Evolutionary conservation across 2,888 invertebrate species (phyloP).

Genomic region (Meghimatium bilineatum): DNA sequence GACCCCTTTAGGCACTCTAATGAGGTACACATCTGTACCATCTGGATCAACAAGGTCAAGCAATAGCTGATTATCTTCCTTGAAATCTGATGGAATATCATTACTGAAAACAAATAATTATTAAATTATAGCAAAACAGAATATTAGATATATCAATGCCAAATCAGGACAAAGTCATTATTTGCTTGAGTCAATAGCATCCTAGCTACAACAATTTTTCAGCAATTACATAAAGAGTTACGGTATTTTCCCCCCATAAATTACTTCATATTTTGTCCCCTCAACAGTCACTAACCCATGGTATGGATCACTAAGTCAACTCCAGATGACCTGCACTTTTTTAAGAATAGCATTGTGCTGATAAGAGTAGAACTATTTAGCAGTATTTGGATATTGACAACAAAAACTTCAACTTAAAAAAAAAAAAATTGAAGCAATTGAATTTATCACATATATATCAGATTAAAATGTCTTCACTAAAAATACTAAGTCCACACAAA

Average conservation of each 20-base stretch:
- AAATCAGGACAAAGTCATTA: not conserved
- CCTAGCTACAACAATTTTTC: not conserved
- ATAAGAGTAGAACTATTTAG: too few relatives aligned
- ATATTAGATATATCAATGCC: not conserved
- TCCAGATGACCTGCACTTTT: too few relatives aligned
- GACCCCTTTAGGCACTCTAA: constrained; percentile 36
- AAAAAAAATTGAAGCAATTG: not conserved
- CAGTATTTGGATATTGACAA: too few relatives aligned
- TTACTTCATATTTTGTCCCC: not conserved
- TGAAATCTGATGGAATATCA: constrained; percentile 24
- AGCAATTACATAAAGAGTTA: too few relatives aligned
- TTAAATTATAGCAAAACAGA: not conserved
- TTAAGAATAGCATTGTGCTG: too few relatives aligned
- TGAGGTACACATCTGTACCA: constrained; percentile 14
- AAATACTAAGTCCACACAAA: not conserved
- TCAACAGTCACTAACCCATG: too few relatives aligned
- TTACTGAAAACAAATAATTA: not conserved
- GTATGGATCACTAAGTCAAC: too few relatives aligned
- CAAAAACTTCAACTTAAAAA: too few relatives aligned
- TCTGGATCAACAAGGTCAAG: not conserved
- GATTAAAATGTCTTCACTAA: not conserved
- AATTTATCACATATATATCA: not conserved
- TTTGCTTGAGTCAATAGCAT: not conserved
- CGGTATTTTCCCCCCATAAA: not conserved
- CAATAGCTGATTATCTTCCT: not conserved